Conservation (phyloP, 2,797 vertebrate species). For the Pseudocheirus occidentalis region DNA sequence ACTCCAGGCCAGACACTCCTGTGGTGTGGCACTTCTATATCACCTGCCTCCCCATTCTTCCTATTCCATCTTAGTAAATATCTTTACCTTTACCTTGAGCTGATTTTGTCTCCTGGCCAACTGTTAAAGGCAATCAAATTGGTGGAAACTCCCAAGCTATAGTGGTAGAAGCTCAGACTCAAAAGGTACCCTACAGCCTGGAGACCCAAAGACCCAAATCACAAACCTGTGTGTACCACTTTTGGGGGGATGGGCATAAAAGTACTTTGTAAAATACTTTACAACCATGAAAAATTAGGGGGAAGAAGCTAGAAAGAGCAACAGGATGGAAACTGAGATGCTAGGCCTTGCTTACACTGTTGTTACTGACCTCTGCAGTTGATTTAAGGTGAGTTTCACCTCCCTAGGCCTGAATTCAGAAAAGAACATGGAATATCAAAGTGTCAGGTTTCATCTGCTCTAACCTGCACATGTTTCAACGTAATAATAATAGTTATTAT, state of each 20-base stretch:
- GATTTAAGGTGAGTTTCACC: background rate
- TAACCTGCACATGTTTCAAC: background rate
- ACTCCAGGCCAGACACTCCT: no score
- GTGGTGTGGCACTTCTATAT: no score
- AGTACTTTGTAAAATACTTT: background rate
- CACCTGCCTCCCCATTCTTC: background rate
- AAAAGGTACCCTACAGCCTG: background rate
- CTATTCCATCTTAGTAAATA: background rate
- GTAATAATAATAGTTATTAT: no score
- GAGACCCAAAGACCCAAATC: background rate
- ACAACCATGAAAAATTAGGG: background rate
- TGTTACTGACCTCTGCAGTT: background rate
- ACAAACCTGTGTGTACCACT: background rate
- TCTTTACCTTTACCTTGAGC: background rate
- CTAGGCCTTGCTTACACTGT: background rate
- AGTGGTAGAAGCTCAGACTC: background rate
- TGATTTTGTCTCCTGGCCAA: background rate
- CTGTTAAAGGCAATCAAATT: background rate
- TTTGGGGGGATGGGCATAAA: background rate
- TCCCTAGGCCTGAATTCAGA: background rate
- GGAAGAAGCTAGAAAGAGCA: background rate
- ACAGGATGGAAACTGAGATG: background rate
- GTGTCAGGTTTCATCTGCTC: background rate
- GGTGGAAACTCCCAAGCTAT: no score
- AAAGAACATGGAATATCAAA: background rate